Evolutionary conservation across 2,113 vertebrate species (phyloP), one percentile per base, ranked within the genome.

Genomic region (Trogon melanurus): DNA sequence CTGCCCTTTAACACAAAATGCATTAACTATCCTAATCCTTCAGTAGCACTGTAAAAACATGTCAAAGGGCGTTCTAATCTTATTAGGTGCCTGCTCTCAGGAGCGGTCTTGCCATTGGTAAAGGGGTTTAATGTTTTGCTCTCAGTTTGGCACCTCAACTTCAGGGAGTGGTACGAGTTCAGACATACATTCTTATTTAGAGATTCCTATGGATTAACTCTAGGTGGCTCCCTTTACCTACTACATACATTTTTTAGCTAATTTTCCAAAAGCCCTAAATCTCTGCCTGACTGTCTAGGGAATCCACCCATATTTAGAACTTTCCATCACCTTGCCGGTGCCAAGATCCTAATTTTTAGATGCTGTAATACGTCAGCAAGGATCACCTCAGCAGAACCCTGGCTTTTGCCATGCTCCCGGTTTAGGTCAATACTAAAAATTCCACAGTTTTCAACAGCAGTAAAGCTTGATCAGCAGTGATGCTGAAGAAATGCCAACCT

Each of bases 211-310:
- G 57, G 61, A 67, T 64, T 96, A 95, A 95, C 94, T 93, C 89
- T 96, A 97, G 96, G 94, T 95, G 95, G 86, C 95, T 95, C 96
- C 78, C 95, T 97, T 86, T 79, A 92, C 65, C 76, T 87, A 61
- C 11, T 15, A 60, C 13, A 79, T 3, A 79, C 19, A 2, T 38
- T 48, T 79, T 86, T 66, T 23, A 9, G 16, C 20, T 57, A 13
- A 51, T 64, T 82, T 66, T 85, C 70, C 65, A 64, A 72, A 95
- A 70, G 51, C 51, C 13, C 5, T 0, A 76, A 45, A 85, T 74
- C 38, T 91, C 23, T 60, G 14, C 67, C 41, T 30, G n/a, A 47
- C 34, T 34, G 48, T 32, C 32, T 13, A 64, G 34, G 34, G 29
- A 50, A 71, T 61, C 7, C 53, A 48, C 17, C 3, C 22, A n/a